Base-by-base conservation (phyloP, 2,113 vertebrate species). In the Sialia sialis region DNA sequence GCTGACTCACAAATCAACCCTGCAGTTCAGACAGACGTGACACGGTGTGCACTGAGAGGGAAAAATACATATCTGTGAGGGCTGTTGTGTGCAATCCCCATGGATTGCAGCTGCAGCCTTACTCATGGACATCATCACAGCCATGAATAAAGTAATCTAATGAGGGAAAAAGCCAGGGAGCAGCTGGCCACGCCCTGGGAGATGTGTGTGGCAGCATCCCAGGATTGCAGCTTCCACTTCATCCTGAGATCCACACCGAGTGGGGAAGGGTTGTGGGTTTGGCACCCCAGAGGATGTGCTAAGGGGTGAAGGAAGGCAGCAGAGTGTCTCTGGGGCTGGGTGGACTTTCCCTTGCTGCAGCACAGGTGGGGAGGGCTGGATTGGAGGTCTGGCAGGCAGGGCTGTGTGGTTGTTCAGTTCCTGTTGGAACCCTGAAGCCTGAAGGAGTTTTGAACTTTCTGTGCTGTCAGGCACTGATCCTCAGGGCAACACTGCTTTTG, bases 21-120 rank as follows among this genome's bases (percentile, higher is more conserved):
- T 66, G 66, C 16, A 2, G 78, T 80, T 95, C 75, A 93, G 62
- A 81, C 76, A 96, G 69, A 84, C 1, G 8, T 92, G 92, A 86
- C 69, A 49, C 15, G 12, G 15, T 13, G 75, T 73, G 13, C 81
- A 3, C 3, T 1, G 76, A 79, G 85, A 89, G 51, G 55, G 89
- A 25, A 85, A 94, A 96, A 96, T 79, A 89, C 74, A 5, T 82
- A 92, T 85, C 93, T 95, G 83, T 90, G 78, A 96, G 95, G 87
- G 89, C 55, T 84, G 92, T 69, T 93, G 93, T 67, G 80, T 77
- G 60, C 63, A 90, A 92, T 94, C 92, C 77, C 66, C 67, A 68
- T 3, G 70, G 86, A 91, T 87, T 94, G 80, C 70, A 90, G 79
- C 27, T 80, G 81, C 91, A 96, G 74, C 73, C 79, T 96, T 92